Evolutionary conservation across 2,113 vertebrate species (phyloP).

Genomic region (Gnathochromis pfefferi): DNA sequence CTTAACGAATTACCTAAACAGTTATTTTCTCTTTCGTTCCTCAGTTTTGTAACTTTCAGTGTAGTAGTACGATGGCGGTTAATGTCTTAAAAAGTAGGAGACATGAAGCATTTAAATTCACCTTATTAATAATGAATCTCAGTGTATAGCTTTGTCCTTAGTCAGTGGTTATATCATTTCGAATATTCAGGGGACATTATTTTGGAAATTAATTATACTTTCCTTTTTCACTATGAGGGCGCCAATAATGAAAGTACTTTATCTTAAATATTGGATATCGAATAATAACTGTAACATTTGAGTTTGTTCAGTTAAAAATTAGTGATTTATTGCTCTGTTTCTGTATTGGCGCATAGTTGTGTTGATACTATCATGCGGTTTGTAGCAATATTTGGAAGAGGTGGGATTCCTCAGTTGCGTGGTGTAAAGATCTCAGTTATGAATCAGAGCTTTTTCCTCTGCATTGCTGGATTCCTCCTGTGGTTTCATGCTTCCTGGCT

Average conservation of each 20-base stretch:
- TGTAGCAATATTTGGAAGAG: background rate
- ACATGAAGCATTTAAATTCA: background rate
- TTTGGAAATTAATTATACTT: background rate
- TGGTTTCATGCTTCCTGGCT: background rate
- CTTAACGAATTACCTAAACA: background rate
- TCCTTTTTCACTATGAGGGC: background rate
- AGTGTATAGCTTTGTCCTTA: background rate
- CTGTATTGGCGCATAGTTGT: rapidly evolving
- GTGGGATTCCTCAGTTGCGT: background rate
- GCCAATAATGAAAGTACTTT: background rate
- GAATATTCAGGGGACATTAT: background rate
- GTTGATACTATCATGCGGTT: background rate
- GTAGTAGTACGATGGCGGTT: background rate
- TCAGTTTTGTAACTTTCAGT: background rate
- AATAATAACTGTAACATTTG: background rate
- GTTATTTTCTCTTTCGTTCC: background rate
- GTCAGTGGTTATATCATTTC: background rate
- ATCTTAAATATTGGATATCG: background rate
- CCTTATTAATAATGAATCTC: background rate
- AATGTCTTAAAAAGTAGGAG: background rate
- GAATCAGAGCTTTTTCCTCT: background rate
- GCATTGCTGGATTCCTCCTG: background rate
- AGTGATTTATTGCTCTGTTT: background rate
- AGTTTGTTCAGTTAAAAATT: rapidly evolving
- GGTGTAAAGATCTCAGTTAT: background rate